Base-by-base conservation (phyloP, 1,140 invertebrate species). In the Geopemphigus sp. region DNA sequence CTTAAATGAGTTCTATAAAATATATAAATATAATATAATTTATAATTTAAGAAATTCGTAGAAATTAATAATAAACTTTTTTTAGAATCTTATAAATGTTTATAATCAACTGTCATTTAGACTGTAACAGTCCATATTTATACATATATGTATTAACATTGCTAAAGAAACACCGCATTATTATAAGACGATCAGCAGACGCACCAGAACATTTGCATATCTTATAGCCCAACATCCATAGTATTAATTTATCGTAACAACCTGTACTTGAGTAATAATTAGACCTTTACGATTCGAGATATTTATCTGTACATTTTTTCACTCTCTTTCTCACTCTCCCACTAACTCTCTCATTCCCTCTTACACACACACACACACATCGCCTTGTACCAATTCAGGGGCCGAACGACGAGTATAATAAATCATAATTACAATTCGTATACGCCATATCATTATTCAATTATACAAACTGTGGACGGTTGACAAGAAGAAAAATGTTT, bases 371-470 rank as follows among this genome's bases (percentile, higher is more conserved):
- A 73, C 24, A 32, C 50, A 32, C 70, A 39, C 26, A 73, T n/a
- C 26, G 12, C 26, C 22, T 56, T 56, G 10, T 56, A 57, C 63
- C 29, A 39, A 45, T 56, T 17, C 50, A 57, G 53, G 17, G 70
- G 29, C 53, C 54, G 32, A 4, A 59, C 54, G 54, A 59, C 54
- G 32, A 76, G 54, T 76, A 76, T 59, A 76, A 76, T 59, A 76
- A 76, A 76, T 59, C 72, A 76, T 76, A 76, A 76, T 74, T 76
- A 76, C 59, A 76, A 74, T 22, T 74, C 26, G 26, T 59, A 47
- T 50, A 59, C 17, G 56, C 32, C 32, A 32, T 76, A 76, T 76
- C 54, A 59, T 76, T 59, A 76, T 76, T 76, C 72, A 76, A 76
- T 76, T 76, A 76, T 45, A 59, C 39, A 73, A 54, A 56, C 24